Percentiles rank a stretch among this genome's conserved stretches.
Evolutionary conservation across 2,797 vertebrate species (phyloP).

Genomic region (Pampus argenteus): DNA sequence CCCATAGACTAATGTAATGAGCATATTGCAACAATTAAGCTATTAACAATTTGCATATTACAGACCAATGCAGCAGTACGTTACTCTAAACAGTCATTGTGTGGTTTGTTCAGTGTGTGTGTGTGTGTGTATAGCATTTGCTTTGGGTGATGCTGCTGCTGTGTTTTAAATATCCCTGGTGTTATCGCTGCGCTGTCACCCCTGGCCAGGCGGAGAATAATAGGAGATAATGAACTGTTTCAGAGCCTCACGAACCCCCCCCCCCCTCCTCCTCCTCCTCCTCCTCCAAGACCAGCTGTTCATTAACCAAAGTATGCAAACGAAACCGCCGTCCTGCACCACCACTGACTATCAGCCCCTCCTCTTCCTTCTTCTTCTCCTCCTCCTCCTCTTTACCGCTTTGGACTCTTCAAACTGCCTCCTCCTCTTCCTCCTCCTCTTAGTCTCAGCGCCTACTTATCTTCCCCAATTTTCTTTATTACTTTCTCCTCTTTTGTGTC

Average conservation of each 20-base stretch:
- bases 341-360: constrained; percentile 74
- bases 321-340: constrained; percentile 67
- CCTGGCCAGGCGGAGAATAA: constrained; percentile 88
- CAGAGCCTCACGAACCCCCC: constrained; percentile 59
- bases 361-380: constrained; percentile 43
- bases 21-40: constrained; percentile 1
- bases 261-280: constrained; percentile 3
- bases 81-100: constrained; percentile 17
- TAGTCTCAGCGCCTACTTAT: neutral
- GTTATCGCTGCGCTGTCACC: constrained; percentile 85
- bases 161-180: constrained; percentile 70
- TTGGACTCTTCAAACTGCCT: constrained; percentile 45
- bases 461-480: neutral
- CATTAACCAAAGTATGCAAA: constrained; percentile 93
- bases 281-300: constrained; percentile 84
- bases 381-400: constrained; percentile 41
- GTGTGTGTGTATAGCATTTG: constrained; percentile 47
- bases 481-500: neutral
- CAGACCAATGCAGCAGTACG: constrained; percentile 8
- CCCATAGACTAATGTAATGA: neutral
- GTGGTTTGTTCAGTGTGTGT: constrained; percentile 22
- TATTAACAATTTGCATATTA: constrained; percentile 16
- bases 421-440: constrained; percentile 34
- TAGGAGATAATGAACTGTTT: constrained; percentile 91
- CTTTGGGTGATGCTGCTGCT: constrained; percentile 69